Percentiles rank a stretch among this genome's conserved stretches.
phyloP scores from a whole-genome alignment of 2,888 invertebrate species.

The Apamea anceps region DNA sequence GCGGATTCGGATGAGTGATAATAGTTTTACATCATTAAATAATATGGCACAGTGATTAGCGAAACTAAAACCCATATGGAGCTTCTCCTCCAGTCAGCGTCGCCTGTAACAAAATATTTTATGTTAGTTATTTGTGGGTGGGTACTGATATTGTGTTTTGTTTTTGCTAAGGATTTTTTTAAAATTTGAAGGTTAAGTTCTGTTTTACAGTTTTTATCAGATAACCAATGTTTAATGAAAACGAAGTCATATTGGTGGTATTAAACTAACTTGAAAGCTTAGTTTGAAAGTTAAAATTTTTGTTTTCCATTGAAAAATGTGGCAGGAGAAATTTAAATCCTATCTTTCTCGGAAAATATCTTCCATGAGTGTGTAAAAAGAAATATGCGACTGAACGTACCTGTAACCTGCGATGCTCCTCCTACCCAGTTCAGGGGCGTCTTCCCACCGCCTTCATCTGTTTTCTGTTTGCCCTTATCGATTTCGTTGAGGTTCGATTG shows the following conservation, averaged over 20 bases:
- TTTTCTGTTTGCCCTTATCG: conserved; percentile 95
- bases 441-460: conserved; percentile 90
- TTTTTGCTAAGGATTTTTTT: not conserved
- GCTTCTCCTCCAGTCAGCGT: conserved; percentile 82
- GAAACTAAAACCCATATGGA: conserved; percentile 73
- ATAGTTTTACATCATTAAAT: conserved; percentile 64
- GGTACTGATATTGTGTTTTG: not conserved
- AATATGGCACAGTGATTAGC: conserved; percentile 71
- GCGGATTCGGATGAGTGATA: conserved; percentile 51
- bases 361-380: not conserved
- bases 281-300: not conserved
- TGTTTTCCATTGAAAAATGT: not conserved
- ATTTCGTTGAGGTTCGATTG: conserved; percentile 94
- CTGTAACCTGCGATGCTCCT: conserved; percentile 87
- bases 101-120: conserved; percentile 75
- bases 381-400: conserved; percentile 68
- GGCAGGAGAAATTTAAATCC: not conserved
- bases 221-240: not conserved
- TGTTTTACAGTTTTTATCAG: not conserved
- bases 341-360: not conserved
- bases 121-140: conserved; percentile 13
- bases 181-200: too few relatives aligned
- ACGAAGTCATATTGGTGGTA: not conserved
- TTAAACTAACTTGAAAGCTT: not conserved
- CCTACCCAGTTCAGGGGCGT: conserved; percentile 90